A percentile compares a stretch with the other conserved stretches of the same genome.
These are phyloP conservation scores for Lethrus apterus DNA, from an alignment of 1,140 invertebrate species.

Conservation along the genomic window DNA sequence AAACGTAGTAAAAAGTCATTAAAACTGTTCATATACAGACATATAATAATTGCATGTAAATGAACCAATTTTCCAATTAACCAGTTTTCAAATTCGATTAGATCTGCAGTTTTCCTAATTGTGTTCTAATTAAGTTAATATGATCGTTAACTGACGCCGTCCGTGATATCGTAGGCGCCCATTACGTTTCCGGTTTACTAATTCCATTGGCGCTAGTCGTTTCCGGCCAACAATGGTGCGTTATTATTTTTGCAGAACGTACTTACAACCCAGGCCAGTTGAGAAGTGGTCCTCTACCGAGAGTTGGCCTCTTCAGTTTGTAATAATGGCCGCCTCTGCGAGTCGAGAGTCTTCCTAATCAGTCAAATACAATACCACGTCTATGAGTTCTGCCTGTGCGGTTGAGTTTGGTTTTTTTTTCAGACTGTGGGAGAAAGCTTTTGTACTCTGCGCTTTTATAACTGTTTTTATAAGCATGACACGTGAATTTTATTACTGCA, in stretches of 20 bases:
- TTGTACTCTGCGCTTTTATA: slow-evolving; percentile 4
- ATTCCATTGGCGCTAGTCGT: slow-evolving; percentile 15
- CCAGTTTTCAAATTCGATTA: too few species aligned
- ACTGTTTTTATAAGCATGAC: slow-evolving; percentile 1
- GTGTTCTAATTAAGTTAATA: slow-evolving; percentile 7
- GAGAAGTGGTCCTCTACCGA: slow-evolving; percentile 17
- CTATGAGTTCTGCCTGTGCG: slow-evolving; percentile 9
- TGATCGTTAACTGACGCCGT: slow-evolving; percentile 11
- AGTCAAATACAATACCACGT: slow-evolving; percentile 16
- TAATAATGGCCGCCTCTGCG: slow-evolving; percentile 18
- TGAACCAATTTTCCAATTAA: slow-evolving; percentile 2
- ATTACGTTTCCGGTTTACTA: slow-evolving; percentile 15
- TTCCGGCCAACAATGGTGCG: slow-evolving; percentile 18
- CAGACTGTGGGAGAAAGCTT: neutral
- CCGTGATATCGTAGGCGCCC: slow-evolving; percentile 10
- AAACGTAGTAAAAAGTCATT: too few species aligned
- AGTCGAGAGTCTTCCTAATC: slow-evolving; percentile 19
- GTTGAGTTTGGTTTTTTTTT: slow-evolving; percentile 8
- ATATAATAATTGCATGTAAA: too few species aligned
- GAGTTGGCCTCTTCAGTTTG: slow-evolving; percentile 17
- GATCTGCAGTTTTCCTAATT: too few species aligned
- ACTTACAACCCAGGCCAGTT: slow-evolving; percentile 12
- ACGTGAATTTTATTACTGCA: neutral
- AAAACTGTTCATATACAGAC: too few species aligned
- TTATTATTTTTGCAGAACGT: slow-evolving; percentile 17